Conservation (phyloP, 2,888 invertebrate species). For the Cephus rjabovi region DNA sequence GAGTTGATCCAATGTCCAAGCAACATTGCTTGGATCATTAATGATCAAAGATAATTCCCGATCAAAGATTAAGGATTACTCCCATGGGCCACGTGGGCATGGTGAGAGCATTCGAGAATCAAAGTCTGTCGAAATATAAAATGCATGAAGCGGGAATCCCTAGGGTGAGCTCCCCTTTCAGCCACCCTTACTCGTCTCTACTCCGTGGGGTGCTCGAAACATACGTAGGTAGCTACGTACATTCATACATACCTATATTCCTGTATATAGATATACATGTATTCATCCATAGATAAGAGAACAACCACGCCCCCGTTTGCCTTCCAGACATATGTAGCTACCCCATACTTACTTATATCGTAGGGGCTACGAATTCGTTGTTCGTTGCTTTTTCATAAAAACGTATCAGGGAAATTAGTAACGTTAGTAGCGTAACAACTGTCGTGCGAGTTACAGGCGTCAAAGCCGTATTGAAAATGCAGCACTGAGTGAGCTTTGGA, state of each 20-base stretch:
- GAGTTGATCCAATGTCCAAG: constrained; percentile 49
- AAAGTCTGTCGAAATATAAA: constrained; percentile 64
- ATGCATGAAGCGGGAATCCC: constrained; percentile 63
- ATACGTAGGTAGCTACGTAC: not conserved
- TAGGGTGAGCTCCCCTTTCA: constrained; percentile 28
- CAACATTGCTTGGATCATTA: constrained; percentile 6
- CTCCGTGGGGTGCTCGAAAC: constrained; percentile 4
- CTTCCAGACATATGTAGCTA: not conserved
- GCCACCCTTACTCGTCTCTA: not conserved
- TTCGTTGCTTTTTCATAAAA: not conserved
- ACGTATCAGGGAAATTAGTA: not conserved
- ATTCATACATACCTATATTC: not conserved
- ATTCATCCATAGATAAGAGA: not conserved
- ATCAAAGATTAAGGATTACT: constrained; percentile 63
- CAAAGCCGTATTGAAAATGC: not conserved
- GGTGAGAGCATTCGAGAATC: constrained; percentile 54
- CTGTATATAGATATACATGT: not conserved
- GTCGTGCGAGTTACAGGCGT: not conserved
- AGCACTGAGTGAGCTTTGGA: not conserved
- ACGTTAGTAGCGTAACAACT: not conserved
- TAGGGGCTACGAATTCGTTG: not conserved
- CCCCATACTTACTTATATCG: not conserved
- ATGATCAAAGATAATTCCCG: constrained; percentile 63
- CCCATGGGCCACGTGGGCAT: constrained; percentile 35
- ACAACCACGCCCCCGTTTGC: not conserved